Evolutionary conservation across 2,113 vertebrate species (phyloP).

Genomic region (Himantopus leucocephalus): DNA sequence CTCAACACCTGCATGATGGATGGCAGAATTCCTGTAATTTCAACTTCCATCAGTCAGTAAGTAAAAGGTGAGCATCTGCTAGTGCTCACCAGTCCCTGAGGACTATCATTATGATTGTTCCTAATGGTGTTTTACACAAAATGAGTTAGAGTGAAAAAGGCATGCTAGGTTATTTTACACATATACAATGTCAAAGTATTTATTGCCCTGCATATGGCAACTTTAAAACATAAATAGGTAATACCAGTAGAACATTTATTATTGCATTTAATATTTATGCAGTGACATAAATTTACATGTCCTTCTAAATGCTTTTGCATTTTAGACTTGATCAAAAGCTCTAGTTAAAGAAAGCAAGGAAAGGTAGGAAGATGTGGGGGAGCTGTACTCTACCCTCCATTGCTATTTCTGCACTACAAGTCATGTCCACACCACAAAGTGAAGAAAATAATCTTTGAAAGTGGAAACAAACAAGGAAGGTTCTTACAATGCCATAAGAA

Average conservation of each 20-base stretch:
- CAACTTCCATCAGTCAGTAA: constrained; percentile 47
- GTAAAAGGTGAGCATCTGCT: constrained; percentile 58
- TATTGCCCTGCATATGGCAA: not conserved
- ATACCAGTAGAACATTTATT: not conserved
- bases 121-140: constrained; percentile 49
- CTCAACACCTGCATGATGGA: constrained; percentile 32
- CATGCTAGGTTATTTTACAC: constrained; percentile 2
- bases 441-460: not conserved
- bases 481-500: not conserved
- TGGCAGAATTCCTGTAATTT: constrained; percentile 52
- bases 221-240: constrained; percentile 21
- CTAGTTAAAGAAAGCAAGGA: not conserved
- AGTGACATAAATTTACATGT: not conserved
- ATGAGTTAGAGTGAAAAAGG: constrained; percentile 21
- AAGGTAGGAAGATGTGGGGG: not conserved
- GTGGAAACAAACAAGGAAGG: not conserved
- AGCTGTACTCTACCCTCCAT: not conserved
- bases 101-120: constrained; percentile 10
- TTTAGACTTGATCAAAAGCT: not conserved
- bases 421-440: not conserved
- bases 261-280: constrained; percentile 16
- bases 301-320: not conserved
- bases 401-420: not conserved
- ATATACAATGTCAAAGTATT: constrained; percentile 27
- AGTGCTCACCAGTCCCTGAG: constrained; percentile 9